Evolutionary conservation across 1,140 invertebrate species (phyloP), one percentile per base, ranked within the genome.

Genomic region (Megalopta genalis): DNA sequence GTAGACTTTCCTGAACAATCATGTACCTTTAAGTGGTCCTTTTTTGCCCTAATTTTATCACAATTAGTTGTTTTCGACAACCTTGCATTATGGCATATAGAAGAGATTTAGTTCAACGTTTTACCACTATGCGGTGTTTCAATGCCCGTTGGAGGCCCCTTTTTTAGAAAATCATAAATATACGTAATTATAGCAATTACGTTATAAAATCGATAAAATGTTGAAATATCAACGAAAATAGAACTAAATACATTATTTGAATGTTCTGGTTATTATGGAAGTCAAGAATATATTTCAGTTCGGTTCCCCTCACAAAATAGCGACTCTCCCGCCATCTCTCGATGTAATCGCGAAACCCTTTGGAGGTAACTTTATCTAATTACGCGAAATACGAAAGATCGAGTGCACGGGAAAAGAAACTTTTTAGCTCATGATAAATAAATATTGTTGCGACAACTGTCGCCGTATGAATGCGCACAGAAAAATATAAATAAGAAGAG

Each of bases 381-480:
- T 32, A 37, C 27, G 1, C 12, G 7, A 9, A 16, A 68, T 76
- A 46, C 23, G 16, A 2, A 27, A 49, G 52, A 37, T 16, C 9
- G 16, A 68, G 52, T 27, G n/a, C 63, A 54, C 10, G n/a, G 69
- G 39, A 77, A 39, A 54, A 37, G n/a, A 5, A 52, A n/a, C 21
- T 52, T 27, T 46, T 0, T 18, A 25, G 21, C 16, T 39, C 2
- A 10, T 2, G 9, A 10, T 27, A 23, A 49, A 32, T 10, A 71
- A 71, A 77, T 77, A 77, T 77, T 77, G 49, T 23, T n/a, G 9
- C 12, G 0, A 10, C 16, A 46, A 39, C 1, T 25, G 4, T 32
- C 8, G 7, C 23, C 27, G 52, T 2, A 4, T 77, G 42, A 25
- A 37, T 25, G 14, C 5, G 39, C 63, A 37, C 18, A 60, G 27